Conservation (phyloP, 1,140 invertebrate species). For the Macrostomum lignano region DNA sequence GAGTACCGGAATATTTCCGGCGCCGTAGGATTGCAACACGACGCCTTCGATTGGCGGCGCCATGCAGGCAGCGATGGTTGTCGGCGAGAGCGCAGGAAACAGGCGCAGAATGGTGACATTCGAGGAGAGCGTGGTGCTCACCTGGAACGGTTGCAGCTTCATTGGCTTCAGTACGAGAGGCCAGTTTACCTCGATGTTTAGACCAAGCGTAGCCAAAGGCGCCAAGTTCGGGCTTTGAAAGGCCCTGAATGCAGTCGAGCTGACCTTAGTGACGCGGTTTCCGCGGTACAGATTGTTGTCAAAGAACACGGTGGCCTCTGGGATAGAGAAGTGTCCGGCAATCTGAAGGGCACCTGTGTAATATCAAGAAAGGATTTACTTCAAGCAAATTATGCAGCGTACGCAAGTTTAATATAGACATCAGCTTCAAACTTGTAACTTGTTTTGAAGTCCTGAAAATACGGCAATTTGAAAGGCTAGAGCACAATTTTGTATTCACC, state of each 20-base stretch:
- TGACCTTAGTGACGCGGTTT: constrained; percentile 56
- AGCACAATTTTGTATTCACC: no score
- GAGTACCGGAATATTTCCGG: constrained; percentile 62
- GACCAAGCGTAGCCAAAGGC: constrained; percentile 50
- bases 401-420: no score
- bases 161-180: not conserved
- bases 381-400: no score
- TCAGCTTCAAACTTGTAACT: no score
- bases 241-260: constrained; percentile 48
- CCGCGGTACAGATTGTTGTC: constrained; percentile 43
- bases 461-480: no score
- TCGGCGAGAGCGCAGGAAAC: constrained; percentile 57
- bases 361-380: no score
- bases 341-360: constrained; percentile 55
- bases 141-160: constrained; percentile 38
- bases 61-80: constrained; percentile 47
- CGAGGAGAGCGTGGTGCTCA: constrained; percentile 44
- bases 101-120: constrained; percentile 57
- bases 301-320: constrained; percentile 39
- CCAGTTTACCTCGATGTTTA: constrained; percentile 18
- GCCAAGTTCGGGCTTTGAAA: constrained; percentile 63
- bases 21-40: constrained; percentile 64
- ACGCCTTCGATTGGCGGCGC: constrained; percentile 51
- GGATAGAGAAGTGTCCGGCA: constrained; percentile 63
- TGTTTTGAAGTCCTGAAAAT: no score